Conservation (phyloP, 2,113 vertebrate genomes). For the Xerus inauris region DNA sequence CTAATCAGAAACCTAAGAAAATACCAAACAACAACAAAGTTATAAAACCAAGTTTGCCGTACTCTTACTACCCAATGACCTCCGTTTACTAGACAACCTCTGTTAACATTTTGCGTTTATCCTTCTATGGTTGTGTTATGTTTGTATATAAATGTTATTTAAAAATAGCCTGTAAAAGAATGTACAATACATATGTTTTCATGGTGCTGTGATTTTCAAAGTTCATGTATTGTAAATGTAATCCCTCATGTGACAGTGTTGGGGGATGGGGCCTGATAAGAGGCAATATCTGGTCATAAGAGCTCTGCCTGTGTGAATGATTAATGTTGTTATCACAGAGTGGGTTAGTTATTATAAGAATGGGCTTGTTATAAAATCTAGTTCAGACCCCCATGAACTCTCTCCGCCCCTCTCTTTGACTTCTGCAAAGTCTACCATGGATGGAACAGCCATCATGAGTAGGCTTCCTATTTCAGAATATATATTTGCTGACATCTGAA, state of each 20-base stretch:
- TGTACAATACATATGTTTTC: background rate
- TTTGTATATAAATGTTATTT: background rate
- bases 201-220: background rate
- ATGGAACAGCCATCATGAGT: background rate
- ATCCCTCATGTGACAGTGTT: background rate
- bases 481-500: slow-evolving; percentile 29
- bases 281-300: background rate
- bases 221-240: background rate
- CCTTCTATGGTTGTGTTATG: background rate
- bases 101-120: slow-evolving; percentile 19
- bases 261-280: no score
- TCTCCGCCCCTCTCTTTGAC: background rate
- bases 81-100: background rate
- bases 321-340: background rate
- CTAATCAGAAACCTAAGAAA: background rate
- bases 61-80: background rate
- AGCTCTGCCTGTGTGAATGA: background rate
- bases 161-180: background rate
- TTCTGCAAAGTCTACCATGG: background rate
- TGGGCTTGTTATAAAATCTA: background rate
- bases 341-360: background rate
- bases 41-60: background rate
- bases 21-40: background rate
- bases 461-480: slow-evolving; percentile 46
- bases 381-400: no score